Evolutionary conservation across 2,888 invertebrate species (phyloP).

Genomic region (Scelioninae gen. 2): DNA sequence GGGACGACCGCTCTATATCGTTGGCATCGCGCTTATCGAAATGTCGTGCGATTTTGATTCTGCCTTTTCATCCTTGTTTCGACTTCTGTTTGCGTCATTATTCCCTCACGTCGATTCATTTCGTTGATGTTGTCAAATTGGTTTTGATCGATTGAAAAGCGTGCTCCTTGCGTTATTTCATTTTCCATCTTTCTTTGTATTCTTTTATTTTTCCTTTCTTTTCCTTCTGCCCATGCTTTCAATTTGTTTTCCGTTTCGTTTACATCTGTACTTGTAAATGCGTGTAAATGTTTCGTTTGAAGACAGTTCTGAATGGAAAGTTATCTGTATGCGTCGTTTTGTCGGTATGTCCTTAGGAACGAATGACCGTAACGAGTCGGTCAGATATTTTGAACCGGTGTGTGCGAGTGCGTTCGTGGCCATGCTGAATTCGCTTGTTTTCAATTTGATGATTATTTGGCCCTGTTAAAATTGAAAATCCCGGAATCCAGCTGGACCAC

Average conservation of each 20-base stretch:
- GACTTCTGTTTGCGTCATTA: background rate
- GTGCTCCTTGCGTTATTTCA: slow-evolving; percentile 13
- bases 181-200: slow-evolving; percentile 13
- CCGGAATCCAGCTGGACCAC: slow-evolving; percentile 70
- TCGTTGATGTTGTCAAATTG: background rate
- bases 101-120: background rate
- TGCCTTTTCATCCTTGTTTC: slow-evolving; percentile 25
- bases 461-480: background rate
- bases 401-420: slow-evolving; percentile 49
- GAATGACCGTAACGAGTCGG: slow-evolving; percentile 17
- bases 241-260: background rate
- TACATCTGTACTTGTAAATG: slow-evolving; percentile 34
- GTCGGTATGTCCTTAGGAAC: slow-evolving; percentile 46
- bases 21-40: slow-evolving; percentile 55
- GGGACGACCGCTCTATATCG: slow-evolving; percentile 64
- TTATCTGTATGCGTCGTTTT: slow-evolving; percentile 11
- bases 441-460: no score
- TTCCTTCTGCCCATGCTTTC: background rate
- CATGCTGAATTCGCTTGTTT: slow-evolving; percentile 61
- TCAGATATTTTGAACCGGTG: slow-evolving; percentile 38
- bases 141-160: slow-evolving; percentile 5
- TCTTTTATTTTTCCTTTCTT: background rate
- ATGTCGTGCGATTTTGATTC: slow-evolving; percentile 57
- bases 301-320: slow-evolving; percentile 32
- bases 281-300: slow-evolving; percentile 16